Conservation (phyloP, 2,888 invertebrate species). For the Euclidia mi region DNA sequence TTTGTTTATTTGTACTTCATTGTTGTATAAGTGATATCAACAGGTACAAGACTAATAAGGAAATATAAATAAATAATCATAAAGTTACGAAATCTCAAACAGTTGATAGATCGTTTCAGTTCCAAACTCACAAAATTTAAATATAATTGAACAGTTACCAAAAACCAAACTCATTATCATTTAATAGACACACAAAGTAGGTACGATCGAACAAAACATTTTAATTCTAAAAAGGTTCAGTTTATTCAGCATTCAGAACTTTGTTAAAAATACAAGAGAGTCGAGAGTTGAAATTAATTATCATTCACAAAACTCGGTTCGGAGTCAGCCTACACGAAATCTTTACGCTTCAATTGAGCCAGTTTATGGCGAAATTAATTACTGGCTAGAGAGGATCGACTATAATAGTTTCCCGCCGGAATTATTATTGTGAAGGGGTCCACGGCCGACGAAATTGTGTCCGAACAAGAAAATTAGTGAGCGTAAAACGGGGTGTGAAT, state of each 20-base stretch:
- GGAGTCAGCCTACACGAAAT: conserved; percentile 84
- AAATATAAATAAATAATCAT: no score
- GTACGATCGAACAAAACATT: conserved; percentile 28
- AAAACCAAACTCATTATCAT: conserved; percentile 25
- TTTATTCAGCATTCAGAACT: conserved; percentile 61
- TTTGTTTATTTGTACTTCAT: no score
- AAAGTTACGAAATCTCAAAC: no score
- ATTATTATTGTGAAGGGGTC: conserved; percentile 87
- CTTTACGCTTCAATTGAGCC: conserved; percentile 89
- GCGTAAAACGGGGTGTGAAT: conserved; percentile 90
- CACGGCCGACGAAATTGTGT: conserved; percentile 82
- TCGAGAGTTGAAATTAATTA: conserved; percentile 80
- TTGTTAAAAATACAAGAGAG: conserved; percentile 76
- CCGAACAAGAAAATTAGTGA: conserved; percentile 90
- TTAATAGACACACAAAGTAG: conserved; percentile 29
- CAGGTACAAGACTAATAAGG: no score
- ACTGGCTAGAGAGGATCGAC: conserved; percentile 88
- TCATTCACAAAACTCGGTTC: conserved; percentile 77
- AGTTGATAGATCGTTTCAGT: no score
- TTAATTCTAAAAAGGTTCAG: conserved; percentile 50
- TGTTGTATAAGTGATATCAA: no score
- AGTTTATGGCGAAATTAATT: conserved; percentile 89
- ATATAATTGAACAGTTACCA: neutral
- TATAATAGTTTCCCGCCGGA: conserved; percentile 88
- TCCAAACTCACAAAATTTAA: neutral